phyloP scores from a whole-genome alignment of 2,888 invertebrate species.

The Galerucella nymphaeae region DNA sequence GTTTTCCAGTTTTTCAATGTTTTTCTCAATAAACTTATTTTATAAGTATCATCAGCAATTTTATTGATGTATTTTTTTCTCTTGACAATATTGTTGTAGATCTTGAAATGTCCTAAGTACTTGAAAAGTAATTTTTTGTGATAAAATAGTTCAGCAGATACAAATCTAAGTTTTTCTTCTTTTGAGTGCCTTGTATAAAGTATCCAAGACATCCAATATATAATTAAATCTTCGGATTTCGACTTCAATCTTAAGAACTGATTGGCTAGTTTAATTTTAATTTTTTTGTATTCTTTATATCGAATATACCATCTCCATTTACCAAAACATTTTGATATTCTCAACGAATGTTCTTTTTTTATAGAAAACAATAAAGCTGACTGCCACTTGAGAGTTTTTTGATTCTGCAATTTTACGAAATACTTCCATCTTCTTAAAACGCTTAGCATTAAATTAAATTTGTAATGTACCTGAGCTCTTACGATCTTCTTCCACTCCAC shows the following conservation, averaged over 20 bases:
- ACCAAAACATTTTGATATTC: constrained; percentile 43
- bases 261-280: constrained; percentile 43
- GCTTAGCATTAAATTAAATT: constrained; percentile 47
- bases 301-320: constrained; percentile 48
- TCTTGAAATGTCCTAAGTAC: constrained; percentile 21
- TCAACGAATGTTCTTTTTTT: constrained; percentile 45
- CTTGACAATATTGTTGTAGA: constrained; percentile 18
- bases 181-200: constrained; percentile 41
- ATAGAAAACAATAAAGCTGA: constrained; percentile 49
- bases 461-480: constrained; percentile 54
- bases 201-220: constrained; percentile 51
- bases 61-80: constrained; percentile 25
- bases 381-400: constrained; percentile 44
- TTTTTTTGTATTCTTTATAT: constrained; percentile 42
- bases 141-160: constrained; percentile 39
- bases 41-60: constrained; percentile 25
- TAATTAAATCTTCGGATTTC: constrained; percentile 43
- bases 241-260: constrained; percentile 51
- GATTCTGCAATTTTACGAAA: constrained; percentile 42
- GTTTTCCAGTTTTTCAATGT: constrained; percentile 37
- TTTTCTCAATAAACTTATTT: constrained; percentile 41
- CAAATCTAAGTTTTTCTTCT: constrained; percentile 36
- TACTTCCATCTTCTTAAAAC: constrained; percentile 50
- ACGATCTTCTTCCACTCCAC: constrained; percentile 54
- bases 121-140: constrained; percentile 35